These are phyloP conservation scores for Ormyrus labotus DNA, from an alignment of 2,888 invertebrate species.

Conservation along the genomic window DNA sequence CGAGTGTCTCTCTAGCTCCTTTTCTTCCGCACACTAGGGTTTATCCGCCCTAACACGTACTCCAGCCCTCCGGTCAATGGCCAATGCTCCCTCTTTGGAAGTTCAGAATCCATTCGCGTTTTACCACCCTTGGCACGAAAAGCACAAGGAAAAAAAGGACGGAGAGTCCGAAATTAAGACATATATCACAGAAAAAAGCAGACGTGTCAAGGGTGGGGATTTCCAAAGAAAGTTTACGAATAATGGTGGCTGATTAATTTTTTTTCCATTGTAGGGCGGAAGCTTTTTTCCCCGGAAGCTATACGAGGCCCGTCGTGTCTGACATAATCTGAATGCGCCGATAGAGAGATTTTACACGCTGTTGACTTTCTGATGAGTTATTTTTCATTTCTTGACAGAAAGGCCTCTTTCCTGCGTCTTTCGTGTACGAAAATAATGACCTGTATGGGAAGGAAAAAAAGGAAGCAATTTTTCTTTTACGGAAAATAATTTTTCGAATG, in stretches of 20 bases:
- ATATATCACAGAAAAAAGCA: neutral
- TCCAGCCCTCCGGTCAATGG: conserved; percentile 27
- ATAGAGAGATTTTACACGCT: neutral
- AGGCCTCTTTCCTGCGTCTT: no score
- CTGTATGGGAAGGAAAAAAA: no score
- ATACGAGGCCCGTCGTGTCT: neutral
- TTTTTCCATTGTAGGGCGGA: neutral
- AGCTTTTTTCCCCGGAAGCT: neutral
- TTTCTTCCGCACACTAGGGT: neutral
- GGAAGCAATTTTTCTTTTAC: no score
- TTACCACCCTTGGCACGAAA: neutral
- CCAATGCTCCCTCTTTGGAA: conserved; percentile 2
- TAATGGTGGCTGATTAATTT: conserved; percentile 37
- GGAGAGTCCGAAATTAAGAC: conserved; percentile 16
- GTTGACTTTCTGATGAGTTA: conserved; percentile 9
- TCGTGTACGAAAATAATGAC: no score
- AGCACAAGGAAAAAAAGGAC: neutral
- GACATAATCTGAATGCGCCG: neutral
- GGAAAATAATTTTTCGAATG: no score
- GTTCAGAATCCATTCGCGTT: neutral
- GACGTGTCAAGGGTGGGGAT: neutral
- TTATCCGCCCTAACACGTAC: conserved; percentile 10
- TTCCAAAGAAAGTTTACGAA: conserved; percentile 15
- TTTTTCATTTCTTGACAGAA: neutral
- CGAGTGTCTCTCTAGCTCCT: neutral